These are phyloP conservation scores for Miichthys miiuy DNA, from an alignment of 2,797 vertebrate genomes.

Conservation along the genomic window DNA sequence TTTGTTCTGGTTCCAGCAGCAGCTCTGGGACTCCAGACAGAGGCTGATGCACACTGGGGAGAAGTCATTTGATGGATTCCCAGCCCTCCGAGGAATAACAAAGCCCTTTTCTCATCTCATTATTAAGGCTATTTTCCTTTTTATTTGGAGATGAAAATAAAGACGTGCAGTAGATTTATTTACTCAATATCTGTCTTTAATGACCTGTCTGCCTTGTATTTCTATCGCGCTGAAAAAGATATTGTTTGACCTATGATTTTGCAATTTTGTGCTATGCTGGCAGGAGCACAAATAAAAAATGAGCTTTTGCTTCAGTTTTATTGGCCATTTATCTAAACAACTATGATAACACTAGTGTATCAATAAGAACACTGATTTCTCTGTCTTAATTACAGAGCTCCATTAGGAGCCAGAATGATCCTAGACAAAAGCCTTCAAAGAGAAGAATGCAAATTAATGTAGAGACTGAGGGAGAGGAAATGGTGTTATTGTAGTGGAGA, in stretches of 20 bases:
- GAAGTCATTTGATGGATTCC: constrained; percentile 49
- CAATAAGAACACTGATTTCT: constrained; percentile 24
- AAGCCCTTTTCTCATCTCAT: constrained; percentile 39
- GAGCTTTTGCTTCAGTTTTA: constrained; percentile 41
- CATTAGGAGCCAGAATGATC: constrained; percentile 56
- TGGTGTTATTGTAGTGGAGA: constrained; percentile 26
- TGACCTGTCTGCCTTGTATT: constrained; percentile 19
- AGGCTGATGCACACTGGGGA: constrained; percentile 19
- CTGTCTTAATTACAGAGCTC: constrained; percentile 61
- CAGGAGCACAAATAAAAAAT: constrained; percentile 42
- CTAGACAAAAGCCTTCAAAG: constrained; percentile 36
- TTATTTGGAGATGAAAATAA: constrained; percentile 46
- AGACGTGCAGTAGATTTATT: constrained; percentile 38
- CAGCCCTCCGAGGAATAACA: constrained; percentile 22
- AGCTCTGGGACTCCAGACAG: constrained; percentile 26
- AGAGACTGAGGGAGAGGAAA: constrained; percentile 34
- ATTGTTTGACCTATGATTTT: constrained; percentile 14
- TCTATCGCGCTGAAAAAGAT: constrained; percentile 14
- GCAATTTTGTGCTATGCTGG: constrained; percentile 15
- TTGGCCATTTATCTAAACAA: constrained; percentile 50
- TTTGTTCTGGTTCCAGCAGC: constrained; percentile 45
- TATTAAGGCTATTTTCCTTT: constrained; percentile 39
- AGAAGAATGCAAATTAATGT: constrained; percentile 54
- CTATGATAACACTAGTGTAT: constrained; percentile 46
- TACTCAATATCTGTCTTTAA: constrained; percentile 40